Percentiles rank a stretch among this genome's conserved stretches.
Conservation (phyloP, 2,888 invertebrate genomes). For the Branchellion lobata region DNA sequence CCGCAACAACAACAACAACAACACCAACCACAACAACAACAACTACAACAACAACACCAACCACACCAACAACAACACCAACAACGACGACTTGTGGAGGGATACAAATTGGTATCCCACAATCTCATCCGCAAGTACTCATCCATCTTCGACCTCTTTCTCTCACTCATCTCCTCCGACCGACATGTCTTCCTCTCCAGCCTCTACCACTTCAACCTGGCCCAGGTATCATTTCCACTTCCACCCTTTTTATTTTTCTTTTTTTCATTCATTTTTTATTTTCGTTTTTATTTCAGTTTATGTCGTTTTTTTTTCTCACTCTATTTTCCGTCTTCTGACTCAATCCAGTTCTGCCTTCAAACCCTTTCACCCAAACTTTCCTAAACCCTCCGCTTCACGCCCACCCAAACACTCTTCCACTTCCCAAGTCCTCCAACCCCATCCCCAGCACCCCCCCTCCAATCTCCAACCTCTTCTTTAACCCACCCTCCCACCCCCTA, state of each 20-base stretch:
- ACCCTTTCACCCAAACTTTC: no score
- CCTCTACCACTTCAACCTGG: slow-evolving; percentile 51
- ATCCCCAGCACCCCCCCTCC: background rate
- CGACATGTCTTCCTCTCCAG: slow-evolving; percentile 55
- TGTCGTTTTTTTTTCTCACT: no score
- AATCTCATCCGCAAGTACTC: slow-evolving; percentile 83
- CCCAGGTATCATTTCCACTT: no score
- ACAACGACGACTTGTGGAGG: slow-evolving; percentile 59
- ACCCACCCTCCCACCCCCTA: slow-evolving; percentile 58
- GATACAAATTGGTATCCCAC: slow-evolving; percentile 81
- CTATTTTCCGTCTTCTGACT: no score
- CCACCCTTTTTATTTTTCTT: no score
- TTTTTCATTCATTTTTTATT: no score
- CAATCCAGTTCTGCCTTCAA: no score
- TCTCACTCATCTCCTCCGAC: slow-evolving; percentile 60
- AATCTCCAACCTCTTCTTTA: background rate
- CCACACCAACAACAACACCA: no score
- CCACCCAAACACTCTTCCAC: background rate
- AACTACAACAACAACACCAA: no score
- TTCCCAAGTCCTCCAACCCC: background rate
- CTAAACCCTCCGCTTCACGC: slow-evolving; percentile 16
- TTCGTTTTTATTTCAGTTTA: no score
- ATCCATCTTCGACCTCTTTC: slow-evolving; percentile 75
- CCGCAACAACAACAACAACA: no score
- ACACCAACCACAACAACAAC: no score